Base-by-base conservation (phyloP, 2,797 vertebrate genomes). In the Urocyon cinereoargenteus region DNA sequence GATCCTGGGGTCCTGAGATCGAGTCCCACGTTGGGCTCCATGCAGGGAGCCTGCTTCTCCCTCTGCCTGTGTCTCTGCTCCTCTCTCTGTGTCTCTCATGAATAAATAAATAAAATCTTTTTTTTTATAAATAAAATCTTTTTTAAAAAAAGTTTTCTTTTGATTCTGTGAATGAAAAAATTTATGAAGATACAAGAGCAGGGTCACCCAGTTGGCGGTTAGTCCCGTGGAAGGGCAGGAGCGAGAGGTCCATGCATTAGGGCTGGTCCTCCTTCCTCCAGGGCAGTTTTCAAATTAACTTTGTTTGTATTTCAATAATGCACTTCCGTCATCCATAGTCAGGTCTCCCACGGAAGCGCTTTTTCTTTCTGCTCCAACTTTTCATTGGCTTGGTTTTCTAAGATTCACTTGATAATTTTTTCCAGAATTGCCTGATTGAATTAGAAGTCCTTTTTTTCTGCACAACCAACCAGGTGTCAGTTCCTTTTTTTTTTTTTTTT, bases 151-250 rank as follows among this genome's bases (percentile, higher is more conserved):
- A 45, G 40, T 45, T 45, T 3, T 3, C 24, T 3, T 9, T 26
- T 15, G 24, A 22, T 26, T 31, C 26, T 31, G 0, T 16, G 26
- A 6, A 13, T 0, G 13, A 12, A 31, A n/a, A 21, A 1, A 45
- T 55, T 28, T 19, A 2, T 2, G 7, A n/a, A 62, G 28, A 34
- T 11, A 3, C 34, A 26, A 19, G 11, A 19, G 5, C 10, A 40
- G 7, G 3, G 6, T n/a, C 15, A 2, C 0, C 0, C 4, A 3
- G 45, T 1, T 7, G 21, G 19, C 36, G 8, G n/a, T 31, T 1
- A 0, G 36, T 18, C 22, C 34, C 3, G 21, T 31, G 26, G 40
- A 19, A 62, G 55, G 62, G 51, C 86, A 6, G 49, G 26, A 19
- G 21, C 1, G 6, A 0, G 34, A 31, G 12, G 73, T 14, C 73